These are phyloP conservation scores for Enchytraeus crypticus DNA, from an alignment of 2,888 invertebrate genomes.

Conservation along the genomic window DNA sequence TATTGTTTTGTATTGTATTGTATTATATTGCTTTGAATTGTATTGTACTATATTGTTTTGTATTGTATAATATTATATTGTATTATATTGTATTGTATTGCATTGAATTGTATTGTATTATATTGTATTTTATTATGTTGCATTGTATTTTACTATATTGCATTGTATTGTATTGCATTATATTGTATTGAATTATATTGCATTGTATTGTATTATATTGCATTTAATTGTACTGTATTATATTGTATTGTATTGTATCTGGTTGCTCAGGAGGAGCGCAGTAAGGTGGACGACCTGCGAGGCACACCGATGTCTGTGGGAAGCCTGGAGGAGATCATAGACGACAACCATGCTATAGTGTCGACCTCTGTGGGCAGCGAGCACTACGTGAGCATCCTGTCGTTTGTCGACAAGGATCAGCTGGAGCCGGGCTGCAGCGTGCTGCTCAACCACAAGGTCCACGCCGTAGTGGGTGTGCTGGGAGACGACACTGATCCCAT, in stretches of 20 bases:
- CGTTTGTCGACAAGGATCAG: constrained; percentile 98
- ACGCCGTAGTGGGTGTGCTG: constrained; percentile 97
- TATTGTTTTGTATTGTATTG: too few species aligned
- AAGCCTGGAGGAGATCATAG: constrained; percentile 97
- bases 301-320: constrained; percentile 99
- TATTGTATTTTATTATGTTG: too few species aligned
- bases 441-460: constrained; percentile 94
- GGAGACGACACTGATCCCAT: constrained; percentile 99
- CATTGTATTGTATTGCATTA: neutral
- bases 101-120: too few species aligned
- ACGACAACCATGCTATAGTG: constrained; percentile 99
- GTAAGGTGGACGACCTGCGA: constrained; percentile 93
- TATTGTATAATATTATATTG: neutral
- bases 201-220: too few species aligned
- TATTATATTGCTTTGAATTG: too few species aligned
- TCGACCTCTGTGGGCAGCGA: constrained; percentile 98
- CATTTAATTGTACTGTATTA: neutral
- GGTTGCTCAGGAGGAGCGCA: constrained; percentile 73
- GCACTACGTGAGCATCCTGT: constrained; percentile 96
- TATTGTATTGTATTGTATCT: neutral
- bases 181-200: neutral
- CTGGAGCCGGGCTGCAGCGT: constrained; percentile 98
- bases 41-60: neutral
- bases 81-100: neutral
- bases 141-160: too few species aligned